These are phyloP conservation scores for Kryphioiulus occultus DNA, from an alignment of 2,888 invertebrate genomes.

Conservation along the genomic window DNA sequence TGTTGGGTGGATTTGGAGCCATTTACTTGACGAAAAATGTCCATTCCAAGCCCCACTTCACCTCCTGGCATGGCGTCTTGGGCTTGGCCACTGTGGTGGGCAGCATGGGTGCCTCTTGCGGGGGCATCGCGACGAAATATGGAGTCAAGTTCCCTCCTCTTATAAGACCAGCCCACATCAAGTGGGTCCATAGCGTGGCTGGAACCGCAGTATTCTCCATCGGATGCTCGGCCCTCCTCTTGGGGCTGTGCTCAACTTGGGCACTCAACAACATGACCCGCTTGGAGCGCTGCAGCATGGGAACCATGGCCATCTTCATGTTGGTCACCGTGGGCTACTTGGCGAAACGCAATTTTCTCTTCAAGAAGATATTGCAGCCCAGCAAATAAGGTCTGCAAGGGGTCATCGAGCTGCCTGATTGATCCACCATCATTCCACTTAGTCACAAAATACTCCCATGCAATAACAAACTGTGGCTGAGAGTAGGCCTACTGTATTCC, in stretches of 20 bases:
- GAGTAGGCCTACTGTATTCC: too few relatives aligned
- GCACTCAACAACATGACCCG: constrained; percentile 42
- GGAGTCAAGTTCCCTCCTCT: constrained; percentile 29
- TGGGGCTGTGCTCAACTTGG: constrained; percentile 37
- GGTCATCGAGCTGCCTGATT: neutral
- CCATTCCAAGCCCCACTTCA: constrained; percentile 33
- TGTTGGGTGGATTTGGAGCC: neutral
- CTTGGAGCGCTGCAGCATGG: constrained; percentile 38
- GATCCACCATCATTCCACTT: neutral
- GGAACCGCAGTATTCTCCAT: constrained; percentile 14
- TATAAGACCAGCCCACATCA: neutral
- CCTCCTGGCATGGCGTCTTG: constrained; percentile 43
- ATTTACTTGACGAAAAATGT: constrained; percentile 42
- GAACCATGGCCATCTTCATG: neutral
- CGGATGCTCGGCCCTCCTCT: neutral
- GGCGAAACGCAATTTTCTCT: constrained; percentile 33
- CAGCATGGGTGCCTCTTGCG: neutral
- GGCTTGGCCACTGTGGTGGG: neutral
- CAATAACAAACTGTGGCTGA: too few relatives aligned
- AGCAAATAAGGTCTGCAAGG: neutral
- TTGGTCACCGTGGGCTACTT: neutral
- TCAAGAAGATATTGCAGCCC: neutral
- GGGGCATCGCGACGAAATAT: neutral
- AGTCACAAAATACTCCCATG: too few relatives aligned
- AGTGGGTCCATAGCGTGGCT: constrained; percentile 18